phyloP scores from a whole-genome alignment of 2,113 vertebrate species.

The Meles meles region DNA sequence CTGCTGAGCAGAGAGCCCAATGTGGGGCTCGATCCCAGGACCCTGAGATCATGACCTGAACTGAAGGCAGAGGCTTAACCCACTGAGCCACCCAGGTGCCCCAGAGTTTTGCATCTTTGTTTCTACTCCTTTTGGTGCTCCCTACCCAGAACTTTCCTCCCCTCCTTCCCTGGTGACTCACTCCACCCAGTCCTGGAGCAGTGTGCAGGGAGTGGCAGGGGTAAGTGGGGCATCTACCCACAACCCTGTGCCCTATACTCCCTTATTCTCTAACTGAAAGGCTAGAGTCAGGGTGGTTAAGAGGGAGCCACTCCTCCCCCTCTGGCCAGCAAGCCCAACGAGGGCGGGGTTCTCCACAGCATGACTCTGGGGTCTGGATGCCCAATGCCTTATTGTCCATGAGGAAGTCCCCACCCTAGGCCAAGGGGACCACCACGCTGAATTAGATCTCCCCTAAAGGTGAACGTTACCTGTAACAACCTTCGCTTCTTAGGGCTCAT shows the following conservation, averaged over 20 bases:
- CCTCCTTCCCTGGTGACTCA: background rate
- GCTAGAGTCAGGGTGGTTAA: background rate
- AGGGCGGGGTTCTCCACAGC: conserved; percentile 47
- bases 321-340: background rate
- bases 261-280: background rate
- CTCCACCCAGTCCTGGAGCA: background rate
- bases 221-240: background rate
- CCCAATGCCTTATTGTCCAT: conserved; percentile 81
- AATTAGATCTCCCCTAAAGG: conserved; percentile 72
- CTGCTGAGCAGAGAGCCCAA: too few relatives aligned
- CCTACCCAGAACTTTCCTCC: background rate
- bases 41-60: too few relatives aligned
- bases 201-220: background rate
- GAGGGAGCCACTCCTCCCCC: too few relatives aligned
- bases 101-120: background rate
- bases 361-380: conserved; percentile 83
- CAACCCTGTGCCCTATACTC: background rate
- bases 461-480: conserved; percentile 73
- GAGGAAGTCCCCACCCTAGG: conserved; percentile 77
- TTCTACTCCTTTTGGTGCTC: background rate
- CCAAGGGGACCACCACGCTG: conserved; percentile 73
- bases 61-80: too few relatives aligned
- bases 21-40: too few relatives aligned
- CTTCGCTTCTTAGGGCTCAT: conserved; percentile 70
- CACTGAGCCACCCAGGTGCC: too few relatives aligned